These are phyloP conservation scores for Fistularia commersonii DNA, from an alignment of 2,797 vertebrate genomes.

Conservation along the genomic window DNA sequence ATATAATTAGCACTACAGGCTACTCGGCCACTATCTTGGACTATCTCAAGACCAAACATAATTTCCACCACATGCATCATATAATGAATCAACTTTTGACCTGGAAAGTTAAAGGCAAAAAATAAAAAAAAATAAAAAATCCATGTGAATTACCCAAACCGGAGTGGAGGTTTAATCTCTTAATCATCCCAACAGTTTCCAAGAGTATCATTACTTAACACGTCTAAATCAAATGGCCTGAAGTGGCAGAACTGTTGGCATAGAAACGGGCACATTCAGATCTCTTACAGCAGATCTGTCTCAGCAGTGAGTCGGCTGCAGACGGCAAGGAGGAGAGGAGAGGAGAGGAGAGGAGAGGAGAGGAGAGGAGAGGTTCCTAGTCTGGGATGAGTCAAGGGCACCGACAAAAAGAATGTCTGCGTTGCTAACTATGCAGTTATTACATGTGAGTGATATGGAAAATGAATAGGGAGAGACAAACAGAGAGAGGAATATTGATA, in stretches of 20 bases:
- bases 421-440: too few relatives aligned
- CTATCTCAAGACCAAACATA: too few relatives aligned
- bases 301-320: conserved; percentile 12
- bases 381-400: too few relatives aligned
- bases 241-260: conserved; percentile 65
- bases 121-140: neutral
- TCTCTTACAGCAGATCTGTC: conserved; percentile 48
- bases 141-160: conserved; percentile 14
- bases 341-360: neutral
- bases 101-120: neutral
- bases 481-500: too few relatives aligned
- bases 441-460: too few relatives aligned
- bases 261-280: conserved; percentile 56
- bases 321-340: too few relatives aligned
- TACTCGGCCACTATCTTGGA: too few relatives aligned
- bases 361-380: too few relatives aligned
- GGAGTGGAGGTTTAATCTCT: conserved; percentile 35
- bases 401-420: too few relatives aligned
- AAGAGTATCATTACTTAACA: conserved; percentile 48
- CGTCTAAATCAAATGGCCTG: conserved; percentile 56
- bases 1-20: too few relatives aligned
- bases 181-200: conserved; percentile 49
- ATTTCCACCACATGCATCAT: too few relatives aligned
- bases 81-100: neutral
- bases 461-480: too few relatives aligned